A percentile compares a stretch with the other conserved stretches of the same genome.
Conservation (phyloP, 2,113 vertebrate species). For the Ia io region DNA sequence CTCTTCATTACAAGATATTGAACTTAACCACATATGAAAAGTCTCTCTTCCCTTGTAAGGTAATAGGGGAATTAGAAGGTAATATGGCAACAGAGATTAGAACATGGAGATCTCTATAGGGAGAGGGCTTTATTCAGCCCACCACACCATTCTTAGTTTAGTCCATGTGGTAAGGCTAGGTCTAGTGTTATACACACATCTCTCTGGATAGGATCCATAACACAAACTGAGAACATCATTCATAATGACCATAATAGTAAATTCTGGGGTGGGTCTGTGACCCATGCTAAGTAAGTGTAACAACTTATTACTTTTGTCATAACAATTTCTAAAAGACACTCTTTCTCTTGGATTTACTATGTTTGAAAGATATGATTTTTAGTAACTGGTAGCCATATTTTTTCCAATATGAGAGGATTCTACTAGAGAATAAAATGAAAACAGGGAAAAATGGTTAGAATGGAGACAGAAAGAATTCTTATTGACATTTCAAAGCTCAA, state of each 20-base stretch:
- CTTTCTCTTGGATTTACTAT: neutral
- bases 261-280: neutral
- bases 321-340: neutral
- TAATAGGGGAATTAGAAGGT: neutral
- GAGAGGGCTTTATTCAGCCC: neutral
- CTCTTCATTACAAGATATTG: neutral
- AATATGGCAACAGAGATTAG: too few species aligned
- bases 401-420: neutral
- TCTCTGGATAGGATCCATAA: neutral
- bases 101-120: neutral
- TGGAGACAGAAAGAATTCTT: neutral
- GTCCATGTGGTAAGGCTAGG: neutral
- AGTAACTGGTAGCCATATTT: neutral
- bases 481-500: neutral
- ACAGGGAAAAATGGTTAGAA: neutral
- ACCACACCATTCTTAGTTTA: neutral
- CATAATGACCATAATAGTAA: accelerated
- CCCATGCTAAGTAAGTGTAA: neutral
- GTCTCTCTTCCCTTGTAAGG: neutral
- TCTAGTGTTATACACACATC: too few species aligned
- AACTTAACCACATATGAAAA: neutral
- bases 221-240: neutral
- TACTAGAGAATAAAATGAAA: neutral
- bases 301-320: neutral
- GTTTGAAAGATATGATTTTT: neutral